Evolutionary conservation across 2,797 vertebrate species (phyloP), one percentile per base, ranked within the genome.

Genomic region (Diplodus sargus): DNA sequence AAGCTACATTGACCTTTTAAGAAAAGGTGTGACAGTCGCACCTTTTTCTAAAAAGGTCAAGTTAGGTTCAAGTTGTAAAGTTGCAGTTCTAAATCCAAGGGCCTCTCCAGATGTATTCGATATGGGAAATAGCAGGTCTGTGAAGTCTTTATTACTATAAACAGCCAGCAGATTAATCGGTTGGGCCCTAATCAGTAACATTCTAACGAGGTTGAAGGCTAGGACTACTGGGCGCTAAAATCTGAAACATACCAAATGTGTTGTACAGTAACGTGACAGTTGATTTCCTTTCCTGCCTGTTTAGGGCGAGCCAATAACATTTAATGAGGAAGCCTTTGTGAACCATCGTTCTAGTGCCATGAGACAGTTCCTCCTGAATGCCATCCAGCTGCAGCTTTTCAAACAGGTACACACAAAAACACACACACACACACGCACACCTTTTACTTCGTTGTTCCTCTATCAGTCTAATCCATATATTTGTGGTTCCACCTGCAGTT

Each of bases 311-410:
- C 98, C 97, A 23, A 99, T 99, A 86, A 99, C 97, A 0, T 99
- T 99, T 83, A 97, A 93, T 0, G 97, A 99, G 78, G 98, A 99
- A 43, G 92, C 92, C 0, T 99, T 99, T 8, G 91, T 98, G 68
- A 97, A 95, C 48, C 98, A 99, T 91, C 97, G 98, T 15, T 98
- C 97, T 0, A 96, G 96, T 85, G 95, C 97, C 85, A 99, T 98
- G 97, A 96, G 96, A 85, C 97, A 97, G 85, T 99, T 99, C 85
- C 96, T 99, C 5, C 97, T 97, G 91, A 99, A 97, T 0, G 98
- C 98, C 84, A 99, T 96, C 43, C 98, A 99, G 86, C 95, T 99
- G 8, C 98, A 99, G 92, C 96, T 99, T 83, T 99, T 99, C 90
- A 99, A 99, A 92, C 98, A 99, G 97, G 98, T 98, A 58, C 25